Evolutionary conservation across 2,113 vertebrate species (phyloP), one percentile per base, ranked within the genome.

Genomic region (Greenwoodochromis staneri): DNA sequence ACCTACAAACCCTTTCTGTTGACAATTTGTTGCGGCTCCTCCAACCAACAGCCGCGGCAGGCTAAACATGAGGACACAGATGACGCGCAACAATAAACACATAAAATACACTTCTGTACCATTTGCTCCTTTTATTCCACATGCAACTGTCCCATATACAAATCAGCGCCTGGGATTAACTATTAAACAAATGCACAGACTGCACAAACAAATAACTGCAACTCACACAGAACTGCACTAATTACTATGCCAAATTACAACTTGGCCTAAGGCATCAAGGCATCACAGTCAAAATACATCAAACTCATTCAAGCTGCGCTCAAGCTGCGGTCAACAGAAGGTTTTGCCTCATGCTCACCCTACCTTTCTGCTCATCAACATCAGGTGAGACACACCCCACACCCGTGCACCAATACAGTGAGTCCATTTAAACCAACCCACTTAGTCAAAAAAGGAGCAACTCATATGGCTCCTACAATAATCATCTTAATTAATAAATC

Each of bases 261-360:
- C 21, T 24, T 55, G 0, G 11, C 11, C 0, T 3, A 8, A 1
- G 54, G 11, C 21, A 55, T 55, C 11, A 55, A 8, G 29, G 29
- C 29, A 29, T 29, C 29, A 27, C 21, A 55, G 7, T 55, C 54
- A 55, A 55, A 55, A 55, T 55, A 13, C 21, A 0, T 5, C 2
- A 8, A 55, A 55, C 0, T 27, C 7, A 14, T 27, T 55, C 21
- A 57, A 55, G 11, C 9, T 53, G 51, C 19, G 3, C 1, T 45
- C 42, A 42, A 42, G 42, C 47, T 49, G 47, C 1, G 2, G 2
- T 27, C 21, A 55, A 55, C 21, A 27, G 21, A 8, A 55, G 3
- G 2, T 27, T 55, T 27, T 55, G 7, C 21, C 21, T 55, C 21
- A 57, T 27, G 54, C 21, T 29, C 24, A 29, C 54, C 54, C 12